A percentile compares a stretch with the other conserved stretches of the same genome.
phyloP scores from a whole-genome alignment of 2,888 invertebrate species.

The Augiades crinisus region DNA sequence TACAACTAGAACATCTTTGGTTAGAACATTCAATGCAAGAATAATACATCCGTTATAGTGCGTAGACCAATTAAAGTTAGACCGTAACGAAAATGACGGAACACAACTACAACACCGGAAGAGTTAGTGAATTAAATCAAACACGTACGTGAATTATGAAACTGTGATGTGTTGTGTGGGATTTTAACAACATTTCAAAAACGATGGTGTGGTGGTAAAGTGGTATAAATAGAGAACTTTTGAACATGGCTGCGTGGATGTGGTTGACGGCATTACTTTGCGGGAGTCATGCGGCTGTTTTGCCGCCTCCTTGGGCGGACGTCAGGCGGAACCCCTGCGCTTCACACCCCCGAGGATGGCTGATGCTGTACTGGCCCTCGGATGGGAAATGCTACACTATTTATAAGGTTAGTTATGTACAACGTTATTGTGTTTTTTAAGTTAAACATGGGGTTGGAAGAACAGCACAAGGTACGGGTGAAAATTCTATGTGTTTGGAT shows the following conservation, averaged over 20 bases:
- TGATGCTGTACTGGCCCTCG: slow-evolving; percentile 91
- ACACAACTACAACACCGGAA: not conserved
- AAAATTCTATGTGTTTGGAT: no score
- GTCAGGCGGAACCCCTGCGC: slow-evolving; percentile 91
- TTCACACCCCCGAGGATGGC: slow-evolving; percentile 90
- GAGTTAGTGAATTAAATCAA: not conserved
- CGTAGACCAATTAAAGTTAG: not conserved
- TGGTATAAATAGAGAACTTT: slow-evolving; percentile 20
- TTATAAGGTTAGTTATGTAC: slow-evolving; percentile 82
- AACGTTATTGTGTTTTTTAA: not conserved
- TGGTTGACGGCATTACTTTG: slow-evolving; percentile 64
- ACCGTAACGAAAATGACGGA: slow-evolving; percentile 14
- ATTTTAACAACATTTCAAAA: not conserved
- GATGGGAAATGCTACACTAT: slow-evolving; percentile 94
- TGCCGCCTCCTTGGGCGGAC: slow-evolving; percentile 94
- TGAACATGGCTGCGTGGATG: slow-evolving; percentile 61
- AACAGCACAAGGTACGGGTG: no score
- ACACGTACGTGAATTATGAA: not conserved
- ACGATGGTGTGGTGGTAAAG: not conserved
- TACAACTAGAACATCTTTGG: no score
- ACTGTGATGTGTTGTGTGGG: not conserved
- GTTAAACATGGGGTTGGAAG: no score
- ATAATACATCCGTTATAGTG: not conserved
- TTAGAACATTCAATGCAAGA: no score
- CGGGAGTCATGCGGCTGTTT: slow-evolving; percentile 82